Base-by-base conservation (phyloP, 1,140 invertebrate species). In the Drosophila parabipectinata region DNA sequence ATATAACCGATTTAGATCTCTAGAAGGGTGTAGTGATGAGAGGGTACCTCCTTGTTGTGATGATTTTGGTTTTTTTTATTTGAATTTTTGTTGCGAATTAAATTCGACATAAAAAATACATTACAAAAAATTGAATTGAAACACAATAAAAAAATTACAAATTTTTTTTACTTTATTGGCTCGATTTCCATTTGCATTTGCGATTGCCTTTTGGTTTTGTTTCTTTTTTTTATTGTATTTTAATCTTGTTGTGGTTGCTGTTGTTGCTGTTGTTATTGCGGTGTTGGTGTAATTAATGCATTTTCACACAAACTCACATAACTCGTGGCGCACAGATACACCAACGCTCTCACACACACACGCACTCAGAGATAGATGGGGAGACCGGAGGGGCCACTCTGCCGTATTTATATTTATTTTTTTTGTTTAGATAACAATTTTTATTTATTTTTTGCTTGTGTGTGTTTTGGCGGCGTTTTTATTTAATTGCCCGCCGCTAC, bases 381-480 rank as follows among this genome's bases (percentile, higher is more conserved):
- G 64, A 54, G 53, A 62, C 28, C 55, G 59, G 48, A 12, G 56
- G 63, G 55, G 60, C 26, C 54, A 60, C 72, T n/a, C n/a, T 79
- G 68, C 45, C 71, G 62, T 81, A 37, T 12, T 37, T 37, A 37
- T 37, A 10, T 32, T 9, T 32, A 9, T 53, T 56, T 59, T 62
- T 74, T 60, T 15, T 52, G 56, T 26, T 45, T 41, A 51, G 66
- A 56, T 54, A 74, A 74, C 21, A 69, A 67, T 59, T 53, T n/a
- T n/a, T n/a, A n/a, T n/a, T n/a, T n/a, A 34, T 71, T 37, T 63
- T 59, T 81, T 78, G 37, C 32, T 47, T 64, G 69, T 74, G 67
- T 85, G 77, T 85, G 81, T 85, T 80, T 85, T 87, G 72, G 72
- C 82, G 81, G 81, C 81, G 82, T 87, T 77, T n/a, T 81, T 87